These are phyloP conservation scores for Agonum fuliginosum DNA, from an alignment of 2,888 invertebrate genomes.

Conservation along the genomic window DNA sequence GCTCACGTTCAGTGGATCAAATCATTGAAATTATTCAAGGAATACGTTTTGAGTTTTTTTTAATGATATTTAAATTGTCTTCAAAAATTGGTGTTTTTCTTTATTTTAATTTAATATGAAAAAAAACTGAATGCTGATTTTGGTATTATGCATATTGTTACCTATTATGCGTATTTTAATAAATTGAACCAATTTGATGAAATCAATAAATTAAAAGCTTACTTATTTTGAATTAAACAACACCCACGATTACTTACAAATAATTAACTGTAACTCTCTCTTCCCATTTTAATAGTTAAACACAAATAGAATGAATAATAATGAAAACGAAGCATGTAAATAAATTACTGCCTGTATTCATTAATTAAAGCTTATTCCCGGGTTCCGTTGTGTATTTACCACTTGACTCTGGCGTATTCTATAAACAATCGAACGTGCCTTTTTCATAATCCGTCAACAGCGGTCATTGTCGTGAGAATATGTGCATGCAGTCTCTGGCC, in stretches of 20 bases:
- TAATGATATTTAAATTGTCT: too few species aligned
- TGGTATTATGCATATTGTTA: too few species aligned
- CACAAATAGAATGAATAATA: constrained; percentile 33
- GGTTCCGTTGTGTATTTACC: neutral
- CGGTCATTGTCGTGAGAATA: constrained; percentile 40
- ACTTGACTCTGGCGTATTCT: neutral
- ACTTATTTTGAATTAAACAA: neutral
- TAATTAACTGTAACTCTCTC: constrained; percentile 5
- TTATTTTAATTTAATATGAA: too few species aligned
- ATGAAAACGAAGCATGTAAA: constrained; percentile 37
- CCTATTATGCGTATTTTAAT: too few species aligned
- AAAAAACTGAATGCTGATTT: too few species aligned
- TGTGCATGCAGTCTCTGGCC: constrained; percentile 7
- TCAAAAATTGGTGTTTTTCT: too few species aligned
- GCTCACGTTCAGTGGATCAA: too few species aligned
- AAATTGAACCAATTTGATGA: too few species aligned
- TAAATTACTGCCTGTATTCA: constrained; percentile 30
- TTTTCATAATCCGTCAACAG: neutral
- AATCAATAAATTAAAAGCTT: neutral
- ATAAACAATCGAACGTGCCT: neutral
- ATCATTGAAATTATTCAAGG: too few species aligned
- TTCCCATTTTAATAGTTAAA: constrained; percentile 3
- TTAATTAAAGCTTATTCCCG: constrained; percentile 24
- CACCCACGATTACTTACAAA: neutral
- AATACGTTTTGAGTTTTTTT: too few species aligned